These are phyloP conservation scores for Pristionchus maxplancki DNA, from an alignment of 2,888 invertebrate species.

Conservation along the genomic window DNA sequence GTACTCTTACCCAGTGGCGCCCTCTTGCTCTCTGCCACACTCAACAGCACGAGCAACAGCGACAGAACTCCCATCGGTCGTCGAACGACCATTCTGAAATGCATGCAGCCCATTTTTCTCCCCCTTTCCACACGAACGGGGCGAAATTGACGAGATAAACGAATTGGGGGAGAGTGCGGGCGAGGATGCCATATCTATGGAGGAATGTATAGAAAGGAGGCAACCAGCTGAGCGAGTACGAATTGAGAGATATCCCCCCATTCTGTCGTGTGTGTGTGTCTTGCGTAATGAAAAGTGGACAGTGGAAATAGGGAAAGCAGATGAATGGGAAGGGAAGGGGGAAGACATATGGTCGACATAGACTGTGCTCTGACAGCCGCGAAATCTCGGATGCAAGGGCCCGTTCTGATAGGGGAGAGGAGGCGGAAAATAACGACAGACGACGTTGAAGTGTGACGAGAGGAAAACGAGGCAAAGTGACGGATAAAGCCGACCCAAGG, in stretches of 20 bases:
- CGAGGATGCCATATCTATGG: constrained; percentile 2
- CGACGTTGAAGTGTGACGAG: constrained; percentile 39
- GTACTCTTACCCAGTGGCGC: background rate
- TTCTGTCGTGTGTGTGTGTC: background rate
- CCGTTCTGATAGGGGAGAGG: background rate
- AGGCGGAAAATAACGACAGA: constrained; percentile 32
- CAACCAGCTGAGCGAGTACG: constrained; percentile 11
- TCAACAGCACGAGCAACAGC: background rate
- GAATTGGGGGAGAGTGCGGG: background rate
- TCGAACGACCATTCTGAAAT: constrained; percentile 18
- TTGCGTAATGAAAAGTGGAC: constrained; percentile 25
- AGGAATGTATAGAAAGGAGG: constrained; percentile 22
- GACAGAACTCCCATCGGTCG: constrained; percentile 17
- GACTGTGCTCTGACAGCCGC: background rate
- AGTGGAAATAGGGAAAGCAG: constrained; percentile 13
- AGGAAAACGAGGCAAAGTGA: constrained; percentile 26
- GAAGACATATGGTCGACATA: constrained; percentile 3
- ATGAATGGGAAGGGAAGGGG: background rate
- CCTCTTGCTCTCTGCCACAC: background rate
- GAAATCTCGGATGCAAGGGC: background rate
- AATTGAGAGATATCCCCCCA: background rate
- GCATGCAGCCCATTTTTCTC: background rate
- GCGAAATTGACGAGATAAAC: background rate
- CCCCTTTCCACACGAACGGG: background rate
- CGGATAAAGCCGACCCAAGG: constrained; percentile 38